These are phyloP conservation scores for Diplosoma virens DNA, from an alignment of 23 tunicate species.

Conservation along the genomic window DNA sequence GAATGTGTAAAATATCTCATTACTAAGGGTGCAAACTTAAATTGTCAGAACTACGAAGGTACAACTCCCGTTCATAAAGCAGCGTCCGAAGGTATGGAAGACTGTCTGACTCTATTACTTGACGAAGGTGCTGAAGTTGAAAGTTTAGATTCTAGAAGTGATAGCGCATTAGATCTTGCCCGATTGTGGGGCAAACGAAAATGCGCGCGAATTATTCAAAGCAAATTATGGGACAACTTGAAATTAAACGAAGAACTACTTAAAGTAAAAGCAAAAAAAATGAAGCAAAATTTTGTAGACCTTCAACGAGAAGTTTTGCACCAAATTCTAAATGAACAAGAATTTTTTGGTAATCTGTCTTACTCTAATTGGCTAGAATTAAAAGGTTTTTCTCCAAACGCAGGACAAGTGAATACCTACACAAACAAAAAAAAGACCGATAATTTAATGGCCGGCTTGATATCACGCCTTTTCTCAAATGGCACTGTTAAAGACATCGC, in stretches of 20 bases:
- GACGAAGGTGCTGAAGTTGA: conserved; percentile 38
- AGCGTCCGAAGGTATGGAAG: conserved; percentile 62
- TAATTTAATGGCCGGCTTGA: conserved; percentile 28
- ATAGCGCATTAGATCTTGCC: conserved; percentile 59
- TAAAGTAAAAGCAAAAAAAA: conserved; percentile 21
- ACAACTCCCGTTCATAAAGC: conserved; percentile 60
- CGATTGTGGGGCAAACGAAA: conserved; percentile 63
- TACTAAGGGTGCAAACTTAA: conserved; percentile 51
- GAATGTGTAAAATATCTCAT: conserved; percentile 67
- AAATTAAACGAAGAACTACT: conserved; percentile 21
- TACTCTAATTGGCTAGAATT: conserved; percentile 71
- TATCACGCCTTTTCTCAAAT: conserved; percentile 40
- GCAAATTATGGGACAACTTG: conserved; percentile 52
- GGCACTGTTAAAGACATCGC: conserved; percentile 74
- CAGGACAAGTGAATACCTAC: not conserved
- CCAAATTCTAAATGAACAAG: conserved; percentile 70
- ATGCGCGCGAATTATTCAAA: conserved; percentile 65
- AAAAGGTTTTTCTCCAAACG: conserved; percentile 49
- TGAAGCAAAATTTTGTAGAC: not conserved
- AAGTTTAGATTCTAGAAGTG: conserved; percentile 24
- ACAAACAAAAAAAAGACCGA: conserved; percentile 14
- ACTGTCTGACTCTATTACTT: conserved; percentile 35
- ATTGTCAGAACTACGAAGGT: conserved; percentile 42
- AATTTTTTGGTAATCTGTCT: conserved; percentile 59
- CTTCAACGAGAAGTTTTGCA: conserved; percentile 67